Conservation (phyloP, 1,140 invertebrate species). For the Holcopasites calliopsidis region DNA sequence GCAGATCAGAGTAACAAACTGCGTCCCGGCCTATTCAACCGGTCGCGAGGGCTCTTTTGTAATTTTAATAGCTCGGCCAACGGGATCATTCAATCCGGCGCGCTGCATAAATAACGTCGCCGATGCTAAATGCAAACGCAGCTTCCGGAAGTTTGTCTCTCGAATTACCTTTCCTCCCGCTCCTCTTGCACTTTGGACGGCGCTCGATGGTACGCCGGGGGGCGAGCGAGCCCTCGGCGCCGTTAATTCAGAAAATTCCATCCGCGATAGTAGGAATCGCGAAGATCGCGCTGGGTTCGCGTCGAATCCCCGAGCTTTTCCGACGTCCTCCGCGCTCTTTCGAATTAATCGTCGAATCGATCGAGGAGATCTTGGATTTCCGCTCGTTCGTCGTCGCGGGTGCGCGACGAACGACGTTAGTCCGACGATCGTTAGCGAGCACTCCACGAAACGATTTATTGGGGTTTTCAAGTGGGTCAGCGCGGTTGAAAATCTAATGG, state of each 20-base stretch:
- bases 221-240: neutral
- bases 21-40: too few relatives aligned
- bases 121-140: conserved; percentile 56
- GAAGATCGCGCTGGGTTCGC: conserved; percentile 41
- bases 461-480: neutral
- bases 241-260: conserved; percentile 48
- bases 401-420: neutral
- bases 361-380: too few relatives aligned
- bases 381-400: neutral
- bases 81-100: conserved; percentile 47
- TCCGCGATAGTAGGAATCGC: conserved; percentile 40
- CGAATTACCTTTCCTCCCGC: conserved; percentile 42
- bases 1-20: neutral
- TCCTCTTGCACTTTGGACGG: conserved; percentile 33
- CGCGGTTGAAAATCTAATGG: too few relatives aligned
- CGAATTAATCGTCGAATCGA: neutral
- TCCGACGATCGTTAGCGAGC: neutral
- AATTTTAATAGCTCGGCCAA: neutral
- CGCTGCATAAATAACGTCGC: conserved; percentile 48
- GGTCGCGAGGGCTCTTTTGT: neutral
- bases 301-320: conserved; percentile 18
- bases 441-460: neutral
- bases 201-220: conserved; percentile 41
- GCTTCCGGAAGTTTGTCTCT: conserved; percentile 49
- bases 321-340: neutral